These are phyloP conservation scores for Phyllostomus discolor DNA, from an alignment of 2,113 vertebrate species.

Conservation along the genomic window DNA sequence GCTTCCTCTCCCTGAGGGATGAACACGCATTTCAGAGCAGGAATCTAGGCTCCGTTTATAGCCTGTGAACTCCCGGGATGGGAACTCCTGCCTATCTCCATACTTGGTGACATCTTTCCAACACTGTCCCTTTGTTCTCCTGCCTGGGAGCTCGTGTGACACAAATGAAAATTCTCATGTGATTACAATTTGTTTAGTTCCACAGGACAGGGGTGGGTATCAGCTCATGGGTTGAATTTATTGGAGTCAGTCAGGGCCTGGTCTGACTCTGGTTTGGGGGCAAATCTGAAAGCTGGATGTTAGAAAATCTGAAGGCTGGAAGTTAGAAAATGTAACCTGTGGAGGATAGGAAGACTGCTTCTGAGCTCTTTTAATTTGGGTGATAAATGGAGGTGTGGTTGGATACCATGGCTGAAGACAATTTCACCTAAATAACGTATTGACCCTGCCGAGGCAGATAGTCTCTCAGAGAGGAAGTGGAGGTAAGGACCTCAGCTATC, in stretches of 20 bases:
- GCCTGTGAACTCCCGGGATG: not conserved
- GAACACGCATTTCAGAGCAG: not conserved
- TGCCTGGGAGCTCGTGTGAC: slow-evolving; percentile 58
- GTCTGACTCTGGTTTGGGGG: not conserved
- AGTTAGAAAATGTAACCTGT: slow-evolving; percentile 1
- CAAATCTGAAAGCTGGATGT: not conserved
- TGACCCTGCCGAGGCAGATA: slow-evolving; percentile 51
- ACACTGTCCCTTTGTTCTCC: slow-evolving; percentile 73
- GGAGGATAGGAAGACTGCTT: not conserved
- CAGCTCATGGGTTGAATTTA: slow-evolving; percentile 9
- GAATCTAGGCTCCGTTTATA: not conserved
- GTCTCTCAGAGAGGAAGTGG: slow-evolving; percentile 58
- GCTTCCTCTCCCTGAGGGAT: not conserved
- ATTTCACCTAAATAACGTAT: slow-evolving; percentile 51
- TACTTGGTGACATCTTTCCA: not conserved
- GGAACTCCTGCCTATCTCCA: slow-evolving; percentile 49
- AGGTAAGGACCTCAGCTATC: slow-evolving; percentile 64
- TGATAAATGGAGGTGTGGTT: slow-evolving; percentile 29
- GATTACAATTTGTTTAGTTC: slow-evolving; percentile 73
- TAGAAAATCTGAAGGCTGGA: not conserved
- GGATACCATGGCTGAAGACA: slow-evolving; percentile 56
- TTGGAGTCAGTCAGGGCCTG: not conserved
- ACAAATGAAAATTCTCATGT: slow-evolving; percentile 71
- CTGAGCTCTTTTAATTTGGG: not conserved
- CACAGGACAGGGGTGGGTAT: slow-evolving; percentile 43